phyloP scores from a whole-genome alignment of 2,888 invertebrate species.

The Lordiphosa andalusiaca region DNA sequence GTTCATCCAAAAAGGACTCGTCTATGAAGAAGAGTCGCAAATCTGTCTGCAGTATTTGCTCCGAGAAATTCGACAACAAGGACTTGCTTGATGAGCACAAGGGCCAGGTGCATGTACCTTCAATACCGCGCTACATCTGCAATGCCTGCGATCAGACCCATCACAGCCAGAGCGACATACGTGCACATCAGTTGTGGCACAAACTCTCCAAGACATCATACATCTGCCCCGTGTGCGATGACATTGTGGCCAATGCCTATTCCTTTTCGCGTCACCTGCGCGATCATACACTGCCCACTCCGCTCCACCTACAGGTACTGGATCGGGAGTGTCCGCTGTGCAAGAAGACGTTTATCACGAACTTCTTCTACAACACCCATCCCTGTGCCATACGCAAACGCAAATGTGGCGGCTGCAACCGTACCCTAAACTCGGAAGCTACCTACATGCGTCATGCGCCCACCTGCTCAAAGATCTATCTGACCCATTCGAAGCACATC shows the following conservation, averaged over 20 bases:
- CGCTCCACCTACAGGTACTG: slow-evolving; percentile 60
- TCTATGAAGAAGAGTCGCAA: slow-evolving; percentile 39
- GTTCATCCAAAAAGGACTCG: neutral
- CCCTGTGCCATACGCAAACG: slow-evolving; percentile 75
- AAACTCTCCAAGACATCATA: slow-evolving; percentile 79
- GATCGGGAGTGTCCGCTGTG: slow-evolving; percentile 78
- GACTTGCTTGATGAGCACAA: slow-evolving; percentile 70
- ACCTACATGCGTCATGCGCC: slow-evolving; percentile 76
- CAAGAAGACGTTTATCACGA: slow-evolving; percentile 75
- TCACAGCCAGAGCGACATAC: slow-evolving; percentile 75
- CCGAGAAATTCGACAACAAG: slow-evolving; percentile 67
- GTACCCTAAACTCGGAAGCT: slow-evolving; percentile 56
- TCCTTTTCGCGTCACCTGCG: slow-evolving; percentile 72
- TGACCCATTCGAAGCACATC: slow-evolving; percentile 72
- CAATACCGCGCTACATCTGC: slow-evolving; percentile 79
- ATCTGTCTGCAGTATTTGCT: slow-evolving; percentile 68
- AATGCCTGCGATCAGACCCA: slow-evolving; percentile 81
- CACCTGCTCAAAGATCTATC: slow-evolving; percentile 66
- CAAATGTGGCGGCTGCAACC: slow-evolving; percentile 77
- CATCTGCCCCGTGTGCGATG: slow-evolving; percentile 80
- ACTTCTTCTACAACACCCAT: slow-evolving; percentile 79
- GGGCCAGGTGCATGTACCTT: slow-evolving; percentile 66
- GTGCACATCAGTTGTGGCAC: slow-evolving; percentile 81
- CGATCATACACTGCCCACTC: slow-evolving; percentile 59
- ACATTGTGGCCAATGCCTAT: slow-evolving; percentile 68